Percentiles rank a stretch among this genome's conserved stretches.
phyloP scores from a whole-genome alignment of 2,113 vertebrate genomes.

The Otolemur garnettii region DNA sequence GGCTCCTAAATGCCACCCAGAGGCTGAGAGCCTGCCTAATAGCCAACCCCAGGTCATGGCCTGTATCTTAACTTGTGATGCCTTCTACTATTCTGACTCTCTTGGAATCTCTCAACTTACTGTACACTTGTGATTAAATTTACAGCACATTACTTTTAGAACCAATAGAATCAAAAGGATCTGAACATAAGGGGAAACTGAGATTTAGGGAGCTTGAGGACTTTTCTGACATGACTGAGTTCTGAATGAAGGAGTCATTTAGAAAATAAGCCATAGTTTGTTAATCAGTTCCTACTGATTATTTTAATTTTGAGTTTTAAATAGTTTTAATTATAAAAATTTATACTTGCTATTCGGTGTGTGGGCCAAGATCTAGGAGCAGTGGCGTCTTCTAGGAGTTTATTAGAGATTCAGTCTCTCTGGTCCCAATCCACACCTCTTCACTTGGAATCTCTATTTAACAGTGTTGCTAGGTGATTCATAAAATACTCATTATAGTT shows the following conservation, averaged over 20 bases:
- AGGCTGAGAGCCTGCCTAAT: not conserved
- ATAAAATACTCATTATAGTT: not conserved
- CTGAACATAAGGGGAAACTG: not conserved
- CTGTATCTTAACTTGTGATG: not conserved
- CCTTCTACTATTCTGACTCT: not conserved
- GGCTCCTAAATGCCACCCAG: not conserved
- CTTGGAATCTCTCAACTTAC: not conserved
- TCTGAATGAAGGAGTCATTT: not conserved
- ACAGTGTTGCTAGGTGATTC: not conserved
- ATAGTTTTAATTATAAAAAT: not conserved
- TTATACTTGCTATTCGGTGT: not conserved
- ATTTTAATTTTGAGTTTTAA: not conserved
- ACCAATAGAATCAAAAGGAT: not conserved
- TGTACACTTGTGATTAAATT: not conserved
- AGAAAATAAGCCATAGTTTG: not conserved
- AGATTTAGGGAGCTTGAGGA: not conserved
- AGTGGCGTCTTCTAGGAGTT: not conserved
- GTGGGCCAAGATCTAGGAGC: not conserved
- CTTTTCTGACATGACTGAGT: not conserved
- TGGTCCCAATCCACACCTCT: not conserved
- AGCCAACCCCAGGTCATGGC: not conserved
- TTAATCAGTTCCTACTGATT: not conserved
- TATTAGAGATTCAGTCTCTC: not conserved
- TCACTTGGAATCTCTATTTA: not conserved
- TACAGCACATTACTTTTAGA: not conserved